Evolutionary conservation across 1,140 invertebrate species (phyloP).

Genomic region (Eumeta japonica): DNA sequence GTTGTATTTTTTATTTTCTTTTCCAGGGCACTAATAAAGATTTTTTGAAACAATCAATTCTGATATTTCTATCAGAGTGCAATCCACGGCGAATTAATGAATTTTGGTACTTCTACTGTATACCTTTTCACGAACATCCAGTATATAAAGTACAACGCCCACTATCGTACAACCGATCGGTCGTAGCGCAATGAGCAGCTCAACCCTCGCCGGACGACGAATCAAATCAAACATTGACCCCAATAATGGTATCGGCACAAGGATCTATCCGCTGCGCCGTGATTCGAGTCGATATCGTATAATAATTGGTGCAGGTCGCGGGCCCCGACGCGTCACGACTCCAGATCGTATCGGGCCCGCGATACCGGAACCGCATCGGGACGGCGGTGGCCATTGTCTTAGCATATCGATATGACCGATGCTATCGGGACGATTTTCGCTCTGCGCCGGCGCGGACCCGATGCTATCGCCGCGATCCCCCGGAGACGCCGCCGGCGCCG

Average conservation of each 20-base stretch:
- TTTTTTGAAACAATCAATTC: too few species aligned
- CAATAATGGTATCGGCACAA: conserved; percentile 24
- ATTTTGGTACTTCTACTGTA: too few species aligned
- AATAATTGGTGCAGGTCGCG: conserved; percentile 46
- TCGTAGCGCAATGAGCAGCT: conserved; percentile 26
- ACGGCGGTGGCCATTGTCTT: conserved; percentile 50
- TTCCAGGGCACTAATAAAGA: too few species aligned
- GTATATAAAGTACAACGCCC: conserved; percentile 21
- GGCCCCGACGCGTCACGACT: conserved; percentile 32
- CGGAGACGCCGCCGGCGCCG: conserved; percentile 36
- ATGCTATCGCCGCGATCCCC: too few species aligned
- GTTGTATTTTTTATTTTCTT: too few species aligned
- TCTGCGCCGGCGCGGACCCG: too few species aligned
- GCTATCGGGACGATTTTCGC: conserved; percentile 49
- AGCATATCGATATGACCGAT: conserved; percentile 40
- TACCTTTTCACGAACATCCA: too few species aligned
- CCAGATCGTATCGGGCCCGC: conserved; percentile 40
- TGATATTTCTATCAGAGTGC: conserved; percentile 6
- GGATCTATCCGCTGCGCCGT: conserved; percentile 21
- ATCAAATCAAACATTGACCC: conserved; percentile 25
- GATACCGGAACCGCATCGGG: conserved; percentile 33
- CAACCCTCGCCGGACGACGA: conserved; percentile 25
- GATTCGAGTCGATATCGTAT: conserved; percentile 36
- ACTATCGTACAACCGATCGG: conserved; percentile 37
- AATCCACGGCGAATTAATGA: conserved; percentile 15